phyloP scores from a whole-genome alignment of 2,797 vertebrate genomes.

The Chromis chromis region DNA sequence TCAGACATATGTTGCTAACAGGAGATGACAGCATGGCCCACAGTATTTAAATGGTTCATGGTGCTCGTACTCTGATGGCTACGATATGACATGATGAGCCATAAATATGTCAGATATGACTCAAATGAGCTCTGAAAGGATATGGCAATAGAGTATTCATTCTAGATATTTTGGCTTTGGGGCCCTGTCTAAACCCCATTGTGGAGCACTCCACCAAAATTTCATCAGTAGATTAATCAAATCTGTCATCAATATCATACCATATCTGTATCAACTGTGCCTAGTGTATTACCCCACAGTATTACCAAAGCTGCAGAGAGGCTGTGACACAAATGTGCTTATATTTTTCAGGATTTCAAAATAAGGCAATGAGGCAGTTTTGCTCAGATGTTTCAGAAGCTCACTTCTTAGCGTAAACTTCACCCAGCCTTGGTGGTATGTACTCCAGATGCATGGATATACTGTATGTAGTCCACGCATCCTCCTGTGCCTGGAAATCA shows the following conservation, averaged over 20 bases:
- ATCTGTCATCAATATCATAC: constrained; percentile 79
- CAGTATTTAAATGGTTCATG: constrained; percentile 84
- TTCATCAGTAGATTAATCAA: constrained; percentile 77
- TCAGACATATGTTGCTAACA: constrained; percentile 79
- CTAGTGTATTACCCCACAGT: constrained; percentile 35
- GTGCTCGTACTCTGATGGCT: constrained; percentile 80
- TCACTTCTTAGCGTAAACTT: not conserved
- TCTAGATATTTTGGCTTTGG: constrained; percentile 68
- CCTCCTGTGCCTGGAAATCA: constrained; percentile 71
- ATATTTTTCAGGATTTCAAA: constrained; percentile 32
- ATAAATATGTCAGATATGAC: constrained; percentile 84
- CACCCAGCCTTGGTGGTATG: constrained; percentile 12
- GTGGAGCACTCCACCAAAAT: constrained; percentile 62
- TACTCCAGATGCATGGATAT: constrained; percentile 36
- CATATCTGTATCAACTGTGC: constrained; percentile 73
- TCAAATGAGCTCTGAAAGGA: constrained; percentile 81
- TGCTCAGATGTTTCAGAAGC: constrained; percentile 21
- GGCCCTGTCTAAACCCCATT: constrained; percentile 70
- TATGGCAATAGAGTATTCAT: constrained; percentile 71
- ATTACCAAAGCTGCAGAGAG: constrained; percentile 32
- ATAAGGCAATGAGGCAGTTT: constrained; percentile 18
- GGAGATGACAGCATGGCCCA: constrained; percentile 82
- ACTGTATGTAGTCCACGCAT: constrained; percentile 40
- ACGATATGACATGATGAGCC: constrained; percentile 81
- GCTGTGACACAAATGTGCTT: constrained; percentile 28